Percentiles rank a stretch among this genome's conserved stretches.
phyloP scores from a whole-genome alignment of 2,113 vertebrate species.

The Benitochromis conjunctus region DNA sequence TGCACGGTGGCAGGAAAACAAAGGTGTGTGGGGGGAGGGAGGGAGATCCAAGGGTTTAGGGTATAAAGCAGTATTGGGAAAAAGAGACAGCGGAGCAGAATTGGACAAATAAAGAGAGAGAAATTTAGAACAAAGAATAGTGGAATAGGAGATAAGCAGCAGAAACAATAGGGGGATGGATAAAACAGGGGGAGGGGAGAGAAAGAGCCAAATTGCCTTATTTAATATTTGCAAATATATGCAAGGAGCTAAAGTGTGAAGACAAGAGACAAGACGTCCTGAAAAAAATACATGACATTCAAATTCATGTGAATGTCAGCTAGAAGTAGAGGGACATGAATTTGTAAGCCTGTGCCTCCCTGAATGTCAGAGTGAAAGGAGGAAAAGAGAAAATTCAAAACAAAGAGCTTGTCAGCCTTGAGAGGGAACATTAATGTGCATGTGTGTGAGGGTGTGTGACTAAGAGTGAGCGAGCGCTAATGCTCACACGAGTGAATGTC shows the following conservation, averaged over 20 bases:
- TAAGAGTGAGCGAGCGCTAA: slow-evolving; percentile 31
- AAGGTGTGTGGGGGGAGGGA: neutral
- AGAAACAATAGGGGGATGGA: slow-evolving; percentile 42
- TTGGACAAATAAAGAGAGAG: neutral
- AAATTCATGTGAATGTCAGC: slow-evolving; percentile 72
- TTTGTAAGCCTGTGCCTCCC: slow-evolving; percentile 58
- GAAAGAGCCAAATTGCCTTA: slow-evolving; percentile 51
- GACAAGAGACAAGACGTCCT: slow-evolving; percentile 65
- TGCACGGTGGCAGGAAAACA: neutral
- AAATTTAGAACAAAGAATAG: slow-evolving; percentile 6
- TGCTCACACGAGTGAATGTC: slow-evolving; percentile 9
- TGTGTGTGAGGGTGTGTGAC: slow-evolving; percentile 45
- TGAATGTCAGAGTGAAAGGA: slow-evolving; percentile 47
- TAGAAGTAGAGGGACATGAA: slow-evolving; percentile 62
- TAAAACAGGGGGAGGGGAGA: slow-evolving; percentile 32
- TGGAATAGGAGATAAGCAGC: slow-evolving; percentile 14
- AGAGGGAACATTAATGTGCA: slow-evolving; percentile 56
- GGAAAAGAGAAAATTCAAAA: slow-evolving; percentile 58
- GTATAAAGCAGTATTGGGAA: neutral
- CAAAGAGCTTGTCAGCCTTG: slow-evolving; percentile 63
- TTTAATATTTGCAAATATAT: slow-evolving; percentile 76
- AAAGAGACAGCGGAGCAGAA: neutral
- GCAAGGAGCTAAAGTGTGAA: slow-evolving; percentile 66
- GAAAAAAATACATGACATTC: slow-evolving; percentile 63
- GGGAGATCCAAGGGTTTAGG: neutral